Evolutionary conservation across 2,113 vertebrate genomes (phyloP).

Genomic region (Suncus etruscus): DNA sequence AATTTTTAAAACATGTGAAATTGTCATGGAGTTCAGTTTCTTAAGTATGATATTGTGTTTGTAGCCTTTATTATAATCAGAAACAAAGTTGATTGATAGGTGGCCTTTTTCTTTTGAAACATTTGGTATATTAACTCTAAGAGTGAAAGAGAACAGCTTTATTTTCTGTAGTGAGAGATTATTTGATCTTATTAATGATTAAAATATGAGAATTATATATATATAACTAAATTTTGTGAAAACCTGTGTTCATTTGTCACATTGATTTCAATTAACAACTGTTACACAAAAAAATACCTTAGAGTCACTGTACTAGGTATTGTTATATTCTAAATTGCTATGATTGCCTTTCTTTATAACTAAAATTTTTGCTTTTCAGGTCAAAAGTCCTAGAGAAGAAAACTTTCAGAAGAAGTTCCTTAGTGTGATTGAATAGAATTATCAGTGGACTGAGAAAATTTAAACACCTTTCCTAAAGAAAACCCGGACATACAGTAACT

Average conservation of each 20-base stretch:
- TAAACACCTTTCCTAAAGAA: slow-evolving; percentile 57
- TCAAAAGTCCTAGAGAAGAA: slow-evolving; percentile 72
- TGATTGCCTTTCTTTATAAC: slow-evolving; percentile 57
- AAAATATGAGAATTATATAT: background rate
- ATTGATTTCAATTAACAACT: slow-evolving; percentile 55
- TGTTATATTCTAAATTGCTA: slow-evolving; percentile 42
- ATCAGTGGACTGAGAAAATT: slow-evolving; percentile 59
- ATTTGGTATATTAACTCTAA: background rate
- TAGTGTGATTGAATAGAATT: slow-evolving; percentile 70
- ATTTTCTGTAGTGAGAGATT: slow-evolving; percentile 47
- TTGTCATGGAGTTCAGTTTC: background rate
- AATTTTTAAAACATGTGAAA: slow-evolving; percentile 25
- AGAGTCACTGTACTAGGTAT: background rate
- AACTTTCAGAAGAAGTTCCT: slow-evolving; percentile 68
- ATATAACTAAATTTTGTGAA: background rate
- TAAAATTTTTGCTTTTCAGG: slow-evolving; percentile 77
- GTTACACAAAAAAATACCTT: accelerated
- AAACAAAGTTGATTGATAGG: slow-evolving; percentile 43
- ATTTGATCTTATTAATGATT: slow-evolving; percentile 31
- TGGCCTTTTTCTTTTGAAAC: background rate
- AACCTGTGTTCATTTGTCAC: background rate
- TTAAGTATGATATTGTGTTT: slow-evolving; percentile 53
- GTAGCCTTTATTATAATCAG: slow-evolving; percentile 17
- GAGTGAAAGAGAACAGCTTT: background rate
- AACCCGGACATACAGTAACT: slow-evolving; percentile 43